Evolutionary conservation across 2,113 vertebrate species (phyloP), one percentile per base, ranked within the genome.

Genomic region (Equus przewalskii): DNA sequence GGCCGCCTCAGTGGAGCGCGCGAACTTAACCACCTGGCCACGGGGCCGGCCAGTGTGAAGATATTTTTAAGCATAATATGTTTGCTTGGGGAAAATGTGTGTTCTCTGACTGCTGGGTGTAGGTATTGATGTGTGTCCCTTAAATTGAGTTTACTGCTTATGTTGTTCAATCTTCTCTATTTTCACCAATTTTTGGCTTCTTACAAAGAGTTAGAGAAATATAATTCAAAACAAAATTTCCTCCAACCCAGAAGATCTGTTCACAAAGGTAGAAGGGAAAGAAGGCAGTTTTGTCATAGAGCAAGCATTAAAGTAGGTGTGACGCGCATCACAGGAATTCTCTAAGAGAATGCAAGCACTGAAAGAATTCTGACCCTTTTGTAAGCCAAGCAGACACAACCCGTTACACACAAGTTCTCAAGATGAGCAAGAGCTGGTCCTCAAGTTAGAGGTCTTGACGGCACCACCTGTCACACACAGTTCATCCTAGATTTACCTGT

Each of bases 251-350:
- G 51, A 44, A 70, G 44, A 70, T 67, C 28, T n/a, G 16, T 82
- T 33, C 30, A 46, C 41, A 10, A 36, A 82, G 7, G 14, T 6
- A 60, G 28, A 82, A 14, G 7, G 44, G 13, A 83, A 72, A 83
- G 22, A 91, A 58, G 8, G 58, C 0, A 21, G 54, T 46, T 58
- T 62, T 62, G 62, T 72, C 49, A 36, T n/a, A 49, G 15, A 60
- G 19, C n/a, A 60, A 6, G 3, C 3, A 11, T n/a, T 62, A 24
- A 62, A n/a, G 10, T 8, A 72, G 72, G 5, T 0, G 4, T 15
- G 4, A 49, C 15, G 7, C 22, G 7, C 10, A n/a, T 58, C 36
- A 81, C 9, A 44, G 9, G 22, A 69, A 10, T 44, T 41, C 64
- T 70, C 21, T 26, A 24, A 58, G 51, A 70, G 36, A 19, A 26